Conservation (phyloP, 2,797 vertebrate genomes). For the Pseudochirops corinnae region DNA sequence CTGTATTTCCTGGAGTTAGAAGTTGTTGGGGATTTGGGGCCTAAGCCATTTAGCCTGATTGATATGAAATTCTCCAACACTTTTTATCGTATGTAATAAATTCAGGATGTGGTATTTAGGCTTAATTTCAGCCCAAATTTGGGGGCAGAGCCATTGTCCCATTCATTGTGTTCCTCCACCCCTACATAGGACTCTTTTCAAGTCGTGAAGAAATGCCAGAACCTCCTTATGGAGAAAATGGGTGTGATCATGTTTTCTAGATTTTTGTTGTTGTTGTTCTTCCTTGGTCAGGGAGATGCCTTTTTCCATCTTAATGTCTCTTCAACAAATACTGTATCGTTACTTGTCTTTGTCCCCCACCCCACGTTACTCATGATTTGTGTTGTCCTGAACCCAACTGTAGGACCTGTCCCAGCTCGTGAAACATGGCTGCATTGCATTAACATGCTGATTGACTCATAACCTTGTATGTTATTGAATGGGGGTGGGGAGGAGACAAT, state of each 20-base stretch:
- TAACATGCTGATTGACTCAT: conserved; percentile 65
- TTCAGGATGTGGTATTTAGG: conserved; percentile 79
- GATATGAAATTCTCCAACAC: conserved; percentile 66
- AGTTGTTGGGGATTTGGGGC: conserved; percentile 72
- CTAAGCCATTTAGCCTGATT: conserved; percentile 72
- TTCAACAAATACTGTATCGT: conserved; percentile 67
- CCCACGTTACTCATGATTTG: conserved; percentile 61
- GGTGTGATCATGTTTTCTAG: conserved; percentile 46
- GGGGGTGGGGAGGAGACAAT: conserved; percentile 43
- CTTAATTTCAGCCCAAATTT: conserved; percentile 59
- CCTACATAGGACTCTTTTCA: rapidly evolving
- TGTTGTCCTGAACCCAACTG: conserved; percentile 65
- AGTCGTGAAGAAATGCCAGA: conserved; percentile 39
- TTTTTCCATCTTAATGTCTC: conserved; percentile 41
- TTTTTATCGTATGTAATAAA: conserved; percentile 78
- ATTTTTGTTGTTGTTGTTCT: conserved; percentile 36
- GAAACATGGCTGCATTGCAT: conserved; percentile 73
- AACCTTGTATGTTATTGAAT: conserved; percentile 67
- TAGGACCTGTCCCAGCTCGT: conserved; percentile 78
- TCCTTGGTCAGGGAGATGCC: conserved; percentile 61
- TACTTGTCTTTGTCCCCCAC: conserved; percentile 66
- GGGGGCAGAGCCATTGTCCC: conserved; percentile 40
- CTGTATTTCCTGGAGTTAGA: conserved; percentile 58
- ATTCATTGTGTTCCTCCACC: background rate
- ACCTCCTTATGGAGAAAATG: conserved; percentile 9